phyloP scores from a whole-genome alignment of 2,113 vertebrate genomes.

The Otis tarda region DNA sequence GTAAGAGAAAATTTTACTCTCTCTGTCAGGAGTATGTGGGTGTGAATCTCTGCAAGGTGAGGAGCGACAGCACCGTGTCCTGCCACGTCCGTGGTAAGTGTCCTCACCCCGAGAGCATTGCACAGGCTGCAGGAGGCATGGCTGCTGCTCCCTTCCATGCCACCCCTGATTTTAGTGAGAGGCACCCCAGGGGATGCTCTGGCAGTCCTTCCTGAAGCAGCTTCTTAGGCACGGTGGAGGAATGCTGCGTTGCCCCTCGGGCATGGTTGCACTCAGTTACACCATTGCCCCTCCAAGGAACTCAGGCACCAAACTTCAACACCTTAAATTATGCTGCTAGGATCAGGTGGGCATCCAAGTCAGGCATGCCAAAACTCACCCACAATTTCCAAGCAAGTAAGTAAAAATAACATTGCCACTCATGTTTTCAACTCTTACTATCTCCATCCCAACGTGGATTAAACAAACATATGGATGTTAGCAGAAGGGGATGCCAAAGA shows the following conservation, averaged over 20 bases:
- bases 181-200: background rate
- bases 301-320: background rate
- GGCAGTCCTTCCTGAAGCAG: background rate
- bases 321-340: background rate
- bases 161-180: background rate
- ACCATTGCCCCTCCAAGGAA: background rate
- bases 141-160: background rate
- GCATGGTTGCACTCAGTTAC: background rate
- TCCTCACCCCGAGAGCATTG: rapidly evolving
- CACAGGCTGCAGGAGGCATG: background rate
- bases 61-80: rapidly evolving
- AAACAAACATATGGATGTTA: background rate
- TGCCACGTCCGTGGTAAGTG: background rate
- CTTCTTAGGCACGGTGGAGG: background rate
- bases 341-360: background rate
- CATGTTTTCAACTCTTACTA: background rate
- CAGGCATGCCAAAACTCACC: background rate
- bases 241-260: rapidly evolving
- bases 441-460: background rate
- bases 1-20: background rate
- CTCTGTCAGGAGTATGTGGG: background rate
- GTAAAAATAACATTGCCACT: constrained; percentile 1
- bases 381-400: background rate
- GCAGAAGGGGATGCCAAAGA: background rate
- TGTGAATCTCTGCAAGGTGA: background rate